Evolutionary conservation across 2,113 vertebrate genomes (phyloP), one percentile per base, ranked within the genome.

Genomic region (Caranx ignobilis): DNA sequence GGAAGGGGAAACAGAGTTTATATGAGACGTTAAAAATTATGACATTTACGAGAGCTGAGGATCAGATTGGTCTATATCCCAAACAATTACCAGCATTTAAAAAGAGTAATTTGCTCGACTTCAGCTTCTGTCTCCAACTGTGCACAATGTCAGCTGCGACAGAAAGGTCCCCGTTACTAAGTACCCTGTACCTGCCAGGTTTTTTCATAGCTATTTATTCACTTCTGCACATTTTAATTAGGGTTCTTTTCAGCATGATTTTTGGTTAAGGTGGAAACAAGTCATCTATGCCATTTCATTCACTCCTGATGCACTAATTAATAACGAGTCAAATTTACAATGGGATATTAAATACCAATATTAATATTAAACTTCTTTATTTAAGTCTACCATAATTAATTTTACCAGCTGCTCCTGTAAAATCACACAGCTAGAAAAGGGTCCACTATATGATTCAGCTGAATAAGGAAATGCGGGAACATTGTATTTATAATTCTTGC

Each of bases 401-500:
- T 67, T 57, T 67, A 64, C 73, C 5, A 55, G 37, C 18, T 56
- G 18, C 11, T 74, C 35, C 11, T 47, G 47, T 37, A 34, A 79
- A 79, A 59, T 68, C 57, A 35, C 12, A 57, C 21, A 64, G 18
- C 34, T 71, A 26, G 32, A 62, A 16, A 57, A 48, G 21, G 71
- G 32, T 21, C 52, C 62, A 19, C n/a, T n/a, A 19, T n/a, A 19
- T 37, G 73, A 83, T 67, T 77, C 61, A 69, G 73, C 32, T 64
- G 54, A 78, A 77, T 63, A 41, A 69, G 70, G 59, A 82, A 65
- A 55, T 63, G 72, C 62, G 68, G 62, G 43, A 59, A 43, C 55
- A 68, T 79, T 84, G 48, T 84, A 37, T 83, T 82, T 85, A 88
- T 88, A 68, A 88, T 85, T 71, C 81, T 60, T 73, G 83, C 82